Conservation (phyloP, 2,888 invertebrate genomes). For the Melanostoma mellinum region DNA sequence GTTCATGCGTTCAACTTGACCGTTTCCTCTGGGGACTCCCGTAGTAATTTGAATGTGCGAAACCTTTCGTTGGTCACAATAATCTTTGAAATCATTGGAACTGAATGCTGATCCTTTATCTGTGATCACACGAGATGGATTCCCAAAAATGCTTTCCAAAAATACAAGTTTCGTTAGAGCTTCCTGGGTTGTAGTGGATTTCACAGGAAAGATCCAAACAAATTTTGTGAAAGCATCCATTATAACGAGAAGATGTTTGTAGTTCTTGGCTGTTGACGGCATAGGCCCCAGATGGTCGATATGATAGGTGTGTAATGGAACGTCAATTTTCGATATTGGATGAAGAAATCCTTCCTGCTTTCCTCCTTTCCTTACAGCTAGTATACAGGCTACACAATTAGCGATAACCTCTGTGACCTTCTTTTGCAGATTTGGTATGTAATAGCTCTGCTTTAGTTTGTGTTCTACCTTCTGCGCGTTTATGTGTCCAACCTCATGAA, state of each 20-base stretch:
- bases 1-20: constrained; percentile 77
- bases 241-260: constrained; percentile 18
- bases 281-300: too few relatives aligned
- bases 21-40: constrained; percentile 70
- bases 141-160: constrained; percentile 77
- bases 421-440: too few relatives aligned
- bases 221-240: constrained; percentile 78
- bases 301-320: too few relatives aligned
- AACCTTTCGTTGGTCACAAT: constrained; percentile 75
- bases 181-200: constrained; percentile 74
- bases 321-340: too few relatives aligned
- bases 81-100: constrained; percentile 76
- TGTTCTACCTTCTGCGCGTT: neutral
- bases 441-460: too few relatives aligned
- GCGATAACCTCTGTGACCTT: too few relatives aligned
- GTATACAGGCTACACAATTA: neutral
- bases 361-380: neutral
- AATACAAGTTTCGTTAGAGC: constrained; percentile 74
- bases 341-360: neutral
- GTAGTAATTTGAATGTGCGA: too few relatives aligned
- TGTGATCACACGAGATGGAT: constrained; percentile 76
- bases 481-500: constrained; percentile 15
- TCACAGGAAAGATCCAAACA: constrained; percentile 77
- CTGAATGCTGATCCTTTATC: constrained; percentile 78
- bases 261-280: too few relatives aligned